Evolutionary conservation across 2,888 invertebrate genomes (phyloP).

Genomic region (Chrysomela aeneicollis): DNA sequence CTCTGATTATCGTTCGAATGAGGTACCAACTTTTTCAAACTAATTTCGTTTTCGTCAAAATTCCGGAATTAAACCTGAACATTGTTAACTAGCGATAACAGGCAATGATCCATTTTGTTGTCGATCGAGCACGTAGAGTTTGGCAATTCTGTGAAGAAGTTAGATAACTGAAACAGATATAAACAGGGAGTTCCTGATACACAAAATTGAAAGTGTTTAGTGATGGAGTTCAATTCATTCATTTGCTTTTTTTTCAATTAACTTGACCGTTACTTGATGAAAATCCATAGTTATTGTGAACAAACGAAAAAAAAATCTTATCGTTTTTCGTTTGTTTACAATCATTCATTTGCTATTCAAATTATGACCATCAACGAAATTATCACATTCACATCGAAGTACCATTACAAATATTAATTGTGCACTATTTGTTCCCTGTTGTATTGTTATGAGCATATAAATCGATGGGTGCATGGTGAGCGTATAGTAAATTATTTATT

Average conservation of each 20-base stretch:
- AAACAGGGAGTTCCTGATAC: no score
- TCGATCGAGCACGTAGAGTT: neutral
- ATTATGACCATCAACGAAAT: no score
- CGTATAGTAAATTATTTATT: constrained; percentile 31
- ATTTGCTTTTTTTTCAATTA: no score
- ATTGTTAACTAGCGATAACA: neutral
- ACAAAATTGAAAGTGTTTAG: no score
- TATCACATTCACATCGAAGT: constrained; percentile 13
- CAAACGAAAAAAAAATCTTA: no score
- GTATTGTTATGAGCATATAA: constrained; percentile 25
- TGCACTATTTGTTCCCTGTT: constrained; percentile 20
- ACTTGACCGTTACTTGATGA: no score
- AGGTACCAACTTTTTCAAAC: neutral
- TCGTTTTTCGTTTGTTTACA: no score
- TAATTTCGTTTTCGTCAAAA: neutral
- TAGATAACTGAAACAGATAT: neutral
- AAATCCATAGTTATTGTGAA: no score
- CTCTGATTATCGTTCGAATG: neutral
- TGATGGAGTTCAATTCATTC: no score
- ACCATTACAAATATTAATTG: constrained; percentile 28
- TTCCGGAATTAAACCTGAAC: neutral
- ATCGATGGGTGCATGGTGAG: constrained; percentile 25
- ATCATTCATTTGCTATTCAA: no score
- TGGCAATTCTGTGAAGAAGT: neutral
- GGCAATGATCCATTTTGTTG: neutral